These are phyloP conservation scores for Sweltsa coloradensis DNA, from an alignment of 1,140 invertebrate species.

Conservation along the genomic window DNA sequence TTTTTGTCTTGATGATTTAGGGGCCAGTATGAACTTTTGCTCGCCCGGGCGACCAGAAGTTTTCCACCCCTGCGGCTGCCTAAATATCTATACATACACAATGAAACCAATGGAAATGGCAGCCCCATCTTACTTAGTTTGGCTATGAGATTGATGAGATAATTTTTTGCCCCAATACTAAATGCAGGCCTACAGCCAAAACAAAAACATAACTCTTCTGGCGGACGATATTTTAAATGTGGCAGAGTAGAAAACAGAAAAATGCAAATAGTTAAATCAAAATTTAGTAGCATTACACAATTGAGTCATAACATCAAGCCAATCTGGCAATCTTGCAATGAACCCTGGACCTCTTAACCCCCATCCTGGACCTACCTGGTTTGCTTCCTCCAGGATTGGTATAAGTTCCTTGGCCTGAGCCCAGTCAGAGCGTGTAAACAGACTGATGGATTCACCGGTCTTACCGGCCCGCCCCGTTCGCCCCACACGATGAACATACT, in stretches of 20 bases:
- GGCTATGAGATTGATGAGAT: too few species aligned
- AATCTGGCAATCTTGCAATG: not conserved
- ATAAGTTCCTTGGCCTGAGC: conserved; percentile 66
- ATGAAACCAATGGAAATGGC: too few species aligned
- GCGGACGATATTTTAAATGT: not conserved
- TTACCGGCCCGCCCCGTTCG: conserved; percentile 78
- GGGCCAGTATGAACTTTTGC: too few species aligned
- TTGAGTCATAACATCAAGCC: not conserved
- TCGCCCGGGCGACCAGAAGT: too few species aligned
- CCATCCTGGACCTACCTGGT: conserved; percentile 33
- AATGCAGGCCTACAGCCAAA: too few species aligned
- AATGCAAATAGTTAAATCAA: not conserved
- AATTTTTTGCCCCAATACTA: too few species aligned
- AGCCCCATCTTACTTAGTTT: too few species aligned
- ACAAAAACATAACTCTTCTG: not conserved
- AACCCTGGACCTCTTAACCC: too few species aligned
- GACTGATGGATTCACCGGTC: conserved; percentile 66
- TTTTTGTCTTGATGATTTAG: too few species aligned
- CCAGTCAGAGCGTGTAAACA: conserved; percentile 71
- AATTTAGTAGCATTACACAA: not conserved
- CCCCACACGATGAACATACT: conserved; percentile 75
- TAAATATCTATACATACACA: too few species aligned
- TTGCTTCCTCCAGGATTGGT: conserved; percentile 54
- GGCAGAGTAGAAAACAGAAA: not conserved
- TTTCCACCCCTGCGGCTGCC: too few species aligned